Percentiles rank a stretch among this genome's conserved stretches.
Conservation (phyloP, 92 coral and sea anemone species). For the Epizoanthus illoricatus region DNA sequence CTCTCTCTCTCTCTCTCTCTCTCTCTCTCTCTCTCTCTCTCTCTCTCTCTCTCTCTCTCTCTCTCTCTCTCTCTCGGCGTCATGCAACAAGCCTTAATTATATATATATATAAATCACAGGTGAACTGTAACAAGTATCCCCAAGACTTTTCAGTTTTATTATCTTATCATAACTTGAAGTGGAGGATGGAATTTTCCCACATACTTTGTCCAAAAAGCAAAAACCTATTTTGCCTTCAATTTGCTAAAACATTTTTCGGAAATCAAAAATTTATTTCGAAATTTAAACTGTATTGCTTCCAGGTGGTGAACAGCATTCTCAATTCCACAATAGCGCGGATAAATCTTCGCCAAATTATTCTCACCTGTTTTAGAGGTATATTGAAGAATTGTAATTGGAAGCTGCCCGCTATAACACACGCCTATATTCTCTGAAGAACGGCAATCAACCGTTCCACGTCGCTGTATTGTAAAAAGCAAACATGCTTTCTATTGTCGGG, state of each 20-base stretch:
- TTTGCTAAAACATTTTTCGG: not conserved
- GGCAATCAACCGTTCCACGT: slow-evolving; percentile 7
- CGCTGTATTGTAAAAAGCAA: slow-evolving; percentile 13
- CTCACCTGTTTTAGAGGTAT: slow-evolving; percentile 29
- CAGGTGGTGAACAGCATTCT: slow-evolving; percentile 21
- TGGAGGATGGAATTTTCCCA: too few relatives aligned
- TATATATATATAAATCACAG: too few relatives aligned
- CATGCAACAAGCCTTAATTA: too few relatives aligned
- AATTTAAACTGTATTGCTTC: not conserved
- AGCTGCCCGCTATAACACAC: not conserved
- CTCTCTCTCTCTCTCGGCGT: too few relatives aligned
- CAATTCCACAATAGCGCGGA: slow-evolving; percentile 9
- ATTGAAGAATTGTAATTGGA: slow-evolving; percentile 27
- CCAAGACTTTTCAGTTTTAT: too few relatives aligned
- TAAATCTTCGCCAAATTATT: not conserved
- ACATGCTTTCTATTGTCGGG: slow-evolving; percentile 27
- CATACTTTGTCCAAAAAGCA: too few relatives aligned
- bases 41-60: too few relatives aligned
- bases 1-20: too few relatives aligned
- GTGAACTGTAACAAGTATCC: too few relatives aligned
- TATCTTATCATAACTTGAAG: too few relatives aligned
- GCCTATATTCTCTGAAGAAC: not conserved
- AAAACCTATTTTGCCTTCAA: not conserved
- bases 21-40: too few relatives aligned
- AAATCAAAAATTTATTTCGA: not conserved